These are phyloP conservation scores for Crax fasciolata DNA, from an alignment of 2,797 vertebrate species.

Conservation along the genomic window DNA sequence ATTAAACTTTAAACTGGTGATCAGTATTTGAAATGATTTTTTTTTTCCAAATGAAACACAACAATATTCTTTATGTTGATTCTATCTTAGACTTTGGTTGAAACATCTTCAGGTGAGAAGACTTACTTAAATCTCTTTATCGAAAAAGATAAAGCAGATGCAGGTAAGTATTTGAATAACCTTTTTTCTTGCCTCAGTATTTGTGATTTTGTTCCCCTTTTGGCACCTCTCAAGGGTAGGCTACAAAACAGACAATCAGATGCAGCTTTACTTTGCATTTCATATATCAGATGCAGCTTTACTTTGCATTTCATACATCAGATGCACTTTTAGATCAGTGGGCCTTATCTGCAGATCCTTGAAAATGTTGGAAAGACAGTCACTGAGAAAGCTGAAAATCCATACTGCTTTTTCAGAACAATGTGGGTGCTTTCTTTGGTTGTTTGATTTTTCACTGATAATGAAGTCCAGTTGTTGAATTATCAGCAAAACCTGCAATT, in stretches of 20 bases:
- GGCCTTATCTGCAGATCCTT: not conserved
- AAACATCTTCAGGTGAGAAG: slow-evolving; percentile 72
- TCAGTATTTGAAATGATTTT: not conserved
- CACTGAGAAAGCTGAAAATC: not conserved
- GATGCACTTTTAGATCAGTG: not conserved
- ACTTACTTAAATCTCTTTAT: slow-evolving; percentile 87
- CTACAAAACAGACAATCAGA: not conserved
- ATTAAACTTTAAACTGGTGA: not conserved
- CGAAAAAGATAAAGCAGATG: slow-evolving; percentile 82
- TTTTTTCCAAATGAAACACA: not conserved
- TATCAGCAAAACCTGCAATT: not conserved
- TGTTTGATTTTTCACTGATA: not conserved
- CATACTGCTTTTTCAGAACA: not conserved
- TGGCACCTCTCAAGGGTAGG: not conserved
- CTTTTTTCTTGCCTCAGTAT: not conserved
- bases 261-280: not conserved
- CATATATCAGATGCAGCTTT: not conserved
- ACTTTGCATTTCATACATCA: not conserved
- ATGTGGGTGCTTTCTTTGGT: too few species aligned
- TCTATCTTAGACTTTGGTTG: slow-evolving; percentile 84
- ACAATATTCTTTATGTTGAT: not conserved
- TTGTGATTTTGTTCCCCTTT: not conserved
- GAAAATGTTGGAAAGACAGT: not conserved
- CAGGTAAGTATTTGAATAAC: slow-evolving; percentile 79
- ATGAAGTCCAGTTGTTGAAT: not conserved